These are phyloP conservation scores for Pseudotriccus pelzelni DNA, from an alignment of 2,797 vertebrate genomes.

Conservation along the genomic window DNA sequence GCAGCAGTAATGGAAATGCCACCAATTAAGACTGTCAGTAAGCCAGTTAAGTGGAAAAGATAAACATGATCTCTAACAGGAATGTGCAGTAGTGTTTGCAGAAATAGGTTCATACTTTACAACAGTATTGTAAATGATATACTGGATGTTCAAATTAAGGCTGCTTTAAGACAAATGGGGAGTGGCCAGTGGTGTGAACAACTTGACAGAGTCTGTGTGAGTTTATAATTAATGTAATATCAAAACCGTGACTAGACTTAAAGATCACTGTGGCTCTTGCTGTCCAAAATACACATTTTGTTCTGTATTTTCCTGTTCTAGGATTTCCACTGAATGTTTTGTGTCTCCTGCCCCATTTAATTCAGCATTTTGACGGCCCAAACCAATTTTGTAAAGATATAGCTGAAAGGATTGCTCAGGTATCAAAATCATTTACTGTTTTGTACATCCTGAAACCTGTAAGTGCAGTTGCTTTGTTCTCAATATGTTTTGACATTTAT, in stretches of 20 bases:
- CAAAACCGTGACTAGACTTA: neutral
- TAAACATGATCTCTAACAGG: neutral
- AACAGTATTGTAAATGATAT: neutral
- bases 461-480: neutral
- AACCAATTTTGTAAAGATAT: slow-evolving; percentile 97
- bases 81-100: neutral
- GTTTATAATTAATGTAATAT: neutral
- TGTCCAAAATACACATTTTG: neutral
- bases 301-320: slow-evolving; percentile 66
- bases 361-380: slow-evolving; percentile 96
- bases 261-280: neutral
- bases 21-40: neutral
- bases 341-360: slow-evolving; percentile 95
- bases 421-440: slow-evolving; percentile 54
- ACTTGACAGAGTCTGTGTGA: neutral
- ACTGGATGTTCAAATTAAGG: neutral
- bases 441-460: neutral
- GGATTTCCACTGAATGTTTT: slow-evolving; percentile 97
- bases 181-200: neutral
- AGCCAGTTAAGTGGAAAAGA: neutral
- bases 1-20: neutral
- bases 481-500: slow-evolving; percentile 25
- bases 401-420: slow-evolving; percentile 97
- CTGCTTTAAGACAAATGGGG: neutral
- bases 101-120: neutral